Conservation (phyloP, 2,113 vertebrate genomes). For the Struthidea cinerea region DNA sequence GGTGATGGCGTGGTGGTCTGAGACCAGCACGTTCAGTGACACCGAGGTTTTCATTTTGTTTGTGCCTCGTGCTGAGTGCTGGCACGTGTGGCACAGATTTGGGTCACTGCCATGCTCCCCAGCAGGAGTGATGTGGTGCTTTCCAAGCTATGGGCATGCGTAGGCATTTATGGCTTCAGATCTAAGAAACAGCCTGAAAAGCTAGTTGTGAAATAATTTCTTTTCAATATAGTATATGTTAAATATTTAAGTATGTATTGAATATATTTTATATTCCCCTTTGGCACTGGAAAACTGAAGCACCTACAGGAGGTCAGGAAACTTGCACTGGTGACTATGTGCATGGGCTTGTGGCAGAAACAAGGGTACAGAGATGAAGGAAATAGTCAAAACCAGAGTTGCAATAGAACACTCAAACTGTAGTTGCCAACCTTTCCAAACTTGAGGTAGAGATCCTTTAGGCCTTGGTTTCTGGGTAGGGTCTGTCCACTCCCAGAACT, state of each 20-base stretch:
- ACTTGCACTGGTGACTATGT: background rate
- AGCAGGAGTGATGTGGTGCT: background rate
- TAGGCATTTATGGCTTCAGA: background rate
- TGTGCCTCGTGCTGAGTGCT: background rate
- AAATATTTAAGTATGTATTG: too few species aligned
- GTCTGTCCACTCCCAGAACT: background rate
- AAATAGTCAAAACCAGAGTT: background rate
- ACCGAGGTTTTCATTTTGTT: background rate
- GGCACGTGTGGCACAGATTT: background rate
- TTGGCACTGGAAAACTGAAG: background rate
- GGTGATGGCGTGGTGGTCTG: background rate
- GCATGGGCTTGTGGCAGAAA: background rate
- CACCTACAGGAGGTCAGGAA: background rate
- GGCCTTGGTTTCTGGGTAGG: background rate
- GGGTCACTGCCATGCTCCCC: background rate
- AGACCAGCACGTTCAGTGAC: background rate
- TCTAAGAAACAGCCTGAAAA: background rate
- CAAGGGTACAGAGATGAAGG: background rate
- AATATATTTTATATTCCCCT: background rate
- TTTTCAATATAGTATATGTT: background rate
- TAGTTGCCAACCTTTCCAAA: background rate
- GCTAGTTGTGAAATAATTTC: background rate
- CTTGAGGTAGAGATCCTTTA: background rate
- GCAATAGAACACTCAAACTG: background rate
- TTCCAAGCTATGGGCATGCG: rapidly evolving